phyloP scores from a whole-genome alignment of 2,888 invertebrate species.

The Amiota communis region DNA sequence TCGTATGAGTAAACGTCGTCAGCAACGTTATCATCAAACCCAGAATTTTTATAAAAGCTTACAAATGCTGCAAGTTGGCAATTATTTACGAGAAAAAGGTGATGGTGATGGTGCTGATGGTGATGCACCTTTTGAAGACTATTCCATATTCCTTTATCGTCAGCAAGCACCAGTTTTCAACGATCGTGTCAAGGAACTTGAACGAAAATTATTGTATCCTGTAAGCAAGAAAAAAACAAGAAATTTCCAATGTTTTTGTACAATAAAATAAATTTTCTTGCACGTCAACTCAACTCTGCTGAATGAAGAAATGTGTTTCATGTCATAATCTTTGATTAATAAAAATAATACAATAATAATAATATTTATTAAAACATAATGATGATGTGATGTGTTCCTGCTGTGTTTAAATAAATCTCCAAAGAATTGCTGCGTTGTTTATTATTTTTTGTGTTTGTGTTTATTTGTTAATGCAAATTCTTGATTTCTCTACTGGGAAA shows the following conservation, averaged over 20 bases:
- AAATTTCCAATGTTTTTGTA: constrained; percentile 36
- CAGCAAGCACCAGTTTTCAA: constrained; percentile 89
- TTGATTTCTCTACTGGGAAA: too few species aligned
- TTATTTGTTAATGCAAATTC: too few species aligned
- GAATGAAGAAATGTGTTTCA: too few species aligned
- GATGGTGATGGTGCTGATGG: constrained; percentile 48
- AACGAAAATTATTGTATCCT: constrained; percentile 82
- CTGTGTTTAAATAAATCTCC: too few species aligned
- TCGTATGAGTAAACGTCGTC: constrained; percentile 78
- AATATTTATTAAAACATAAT: too few species aligned
- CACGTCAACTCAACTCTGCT: constrained; percentile 15
- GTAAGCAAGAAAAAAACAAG: constrained; percentile 75
- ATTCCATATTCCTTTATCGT: constrained; percentile 88
- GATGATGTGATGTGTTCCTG: too few species aligned
- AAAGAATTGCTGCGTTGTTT: too few species aligned
- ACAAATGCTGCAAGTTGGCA: constrained; percentile 87
- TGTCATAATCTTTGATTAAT: too few species aligned
- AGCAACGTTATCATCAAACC: constrained; percentile 83
- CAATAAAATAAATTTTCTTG: neutral
- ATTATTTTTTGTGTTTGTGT: too few species aligned
- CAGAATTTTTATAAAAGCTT: constrained; percentile 89
- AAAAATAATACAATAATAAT: too few species aligned
- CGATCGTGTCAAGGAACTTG: constrained; percentile 87
- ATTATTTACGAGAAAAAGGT: constrained; percentile 74
- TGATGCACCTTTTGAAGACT: constrained; percentile 83